Evolutionary conservation across 2,888 invertebrate genomes (phyloP).

Genomic region (Mesoligia furuncula): DNA sequence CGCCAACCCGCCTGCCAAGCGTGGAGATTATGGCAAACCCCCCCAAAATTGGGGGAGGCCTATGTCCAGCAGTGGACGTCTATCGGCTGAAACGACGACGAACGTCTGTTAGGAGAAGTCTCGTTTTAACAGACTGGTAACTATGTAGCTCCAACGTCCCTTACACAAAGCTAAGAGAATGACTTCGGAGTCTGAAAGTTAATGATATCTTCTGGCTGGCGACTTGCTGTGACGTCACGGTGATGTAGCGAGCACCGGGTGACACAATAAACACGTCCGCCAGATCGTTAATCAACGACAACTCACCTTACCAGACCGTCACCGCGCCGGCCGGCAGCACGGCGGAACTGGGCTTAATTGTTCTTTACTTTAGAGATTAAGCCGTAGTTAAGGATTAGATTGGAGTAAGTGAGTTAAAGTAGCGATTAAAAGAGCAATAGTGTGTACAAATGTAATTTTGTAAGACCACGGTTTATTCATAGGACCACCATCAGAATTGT

Average conservation of each 20-base stretch:
- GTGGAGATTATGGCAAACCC: no score
- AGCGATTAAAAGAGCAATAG: neutral
- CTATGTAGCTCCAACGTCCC: neutral
- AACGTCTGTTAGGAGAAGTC: neutral
- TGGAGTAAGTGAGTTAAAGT: slow-evolving; percentile 34
- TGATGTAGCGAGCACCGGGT: slow-evolving; percentile 75
- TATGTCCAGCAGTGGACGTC: no score
- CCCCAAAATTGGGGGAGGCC: no score
- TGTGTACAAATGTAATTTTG: neutral
- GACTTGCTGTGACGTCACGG: slow-evolving; percentile 66
- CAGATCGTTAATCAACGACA: slow-evolving; percentile 86
- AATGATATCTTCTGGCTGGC: slow-evolving; percentile 49
- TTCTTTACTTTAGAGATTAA: slow-evolving; percentile 44
- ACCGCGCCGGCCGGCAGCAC: slow-evolving; percentile 48
- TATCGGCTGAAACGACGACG: no score
- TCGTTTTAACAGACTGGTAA: neutral
- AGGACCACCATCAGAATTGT: neutral
- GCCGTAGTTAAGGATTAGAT: slow-evolving; percentile 20
- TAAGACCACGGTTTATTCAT: neutral
- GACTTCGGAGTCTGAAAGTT: slow-evolving; percentile 53
- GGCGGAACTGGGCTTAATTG: slow-evolving; percentile 34
- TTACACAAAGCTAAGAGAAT: slow-evolving; percentile 10
- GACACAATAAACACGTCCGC: slow-evolving; percentile 87
- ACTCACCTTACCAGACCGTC: slow-evolving; percentile 76
- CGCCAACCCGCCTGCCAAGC: no score